phyloP scores from a whole-genome alignment of 2,797 vertebrate species.

The Lithobates pipiens region DNA sequence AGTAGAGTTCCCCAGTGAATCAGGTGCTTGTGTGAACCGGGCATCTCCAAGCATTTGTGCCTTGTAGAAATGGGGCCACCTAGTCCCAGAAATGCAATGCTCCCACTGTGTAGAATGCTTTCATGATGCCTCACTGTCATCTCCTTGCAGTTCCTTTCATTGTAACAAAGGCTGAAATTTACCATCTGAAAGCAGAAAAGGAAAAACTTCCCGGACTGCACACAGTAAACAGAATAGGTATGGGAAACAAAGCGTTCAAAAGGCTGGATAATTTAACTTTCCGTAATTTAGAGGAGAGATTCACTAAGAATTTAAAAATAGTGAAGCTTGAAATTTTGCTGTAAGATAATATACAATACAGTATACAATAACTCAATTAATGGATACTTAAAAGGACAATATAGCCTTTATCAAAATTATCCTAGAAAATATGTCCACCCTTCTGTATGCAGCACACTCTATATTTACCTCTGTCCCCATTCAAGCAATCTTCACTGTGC shows the following conservation, averaged over 20 bases:
- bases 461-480: too few relatives aligned
- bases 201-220: conserved; percentile 7
- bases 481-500: too few relatives aligned
- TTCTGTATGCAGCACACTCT: too few relatives aligned
- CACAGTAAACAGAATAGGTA: background rate
- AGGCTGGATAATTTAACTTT: background rate
- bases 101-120: conserved; percentile 29
- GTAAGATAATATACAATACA: background rate
- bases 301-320: background rate
- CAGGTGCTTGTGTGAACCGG: conserved; percentile 36
- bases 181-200: conserved; percentile 21
- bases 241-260: background rate
- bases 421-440: background rate
- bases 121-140: conserved; percentile 45
- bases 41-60: conserved; percentile 31
- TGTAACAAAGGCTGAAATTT: conserved; percentile 53
- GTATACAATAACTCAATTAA: background rate
- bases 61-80: conserved; percentile 48
- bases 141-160: conserved; percentile 49
- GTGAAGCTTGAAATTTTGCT: background rate
- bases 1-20: conserved; percentile 48
- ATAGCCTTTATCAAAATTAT: background rate
- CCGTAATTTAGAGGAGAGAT: background rate
- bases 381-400: background rate
- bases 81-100: conserved; percentile 50